A percentile compares a stretch with the other conserved stretches of the same genome.
phyloP scores from a whole-genome alignment of 1,140 invertebrate genomes.

The Stegodyphus mimosarum region DNA sequence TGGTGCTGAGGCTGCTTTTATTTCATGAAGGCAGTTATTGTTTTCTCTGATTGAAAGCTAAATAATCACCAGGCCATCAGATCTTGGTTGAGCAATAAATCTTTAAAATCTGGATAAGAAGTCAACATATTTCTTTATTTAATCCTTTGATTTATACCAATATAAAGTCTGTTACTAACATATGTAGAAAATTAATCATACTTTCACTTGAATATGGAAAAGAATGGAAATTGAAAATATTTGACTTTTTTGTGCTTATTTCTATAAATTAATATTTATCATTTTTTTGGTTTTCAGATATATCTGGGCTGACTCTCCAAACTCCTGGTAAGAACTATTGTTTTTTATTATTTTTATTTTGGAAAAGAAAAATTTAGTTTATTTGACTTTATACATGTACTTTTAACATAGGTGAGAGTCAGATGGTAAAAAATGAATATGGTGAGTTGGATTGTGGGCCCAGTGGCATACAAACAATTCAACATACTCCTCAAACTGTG shows the following conservation, averaged over 20 bases:
- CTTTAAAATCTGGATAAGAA: no score
- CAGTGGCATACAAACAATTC: constrained; percentile 55
- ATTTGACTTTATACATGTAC: neutral
- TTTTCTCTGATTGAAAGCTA: no score
- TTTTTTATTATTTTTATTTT: neutral
- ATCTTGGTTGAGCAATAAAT: no score
- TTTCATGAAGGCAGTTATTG: no score
- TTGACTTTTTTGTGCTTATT: neutral
- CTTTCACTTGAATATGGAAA: no score
- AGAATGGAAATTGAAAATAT: no score
- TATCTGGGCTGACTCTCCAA: constrained; percentile 86
- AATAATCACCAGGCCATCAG: no score
- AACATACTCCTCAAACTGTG: constrained; percentile 74
- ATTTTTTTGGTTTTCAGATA: constrained; percentile 74
- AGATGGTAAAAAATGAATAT: constrained; percentile 83
- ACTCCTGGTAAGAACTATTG: constrained; percentile 73
- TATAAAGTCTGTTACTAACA: no score
- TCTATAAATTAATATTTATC: neutral
- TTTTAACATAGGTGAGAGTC: constrained; percentile 64
- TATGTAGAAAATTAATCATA: no score
- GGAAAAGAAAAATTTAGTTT: neutral
- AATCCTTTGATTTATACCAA: no score
- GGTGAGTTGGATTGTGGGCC: constrained; percentile 62
- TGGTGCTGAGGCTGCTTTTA: no score
- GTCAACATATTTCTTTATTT: no score